Evolutionary conservation across 1,140 invertebrate species (phyloP), one percentile per base, ranked within the genome.

Genomic region (Globodera rostochiensis): DNA sequence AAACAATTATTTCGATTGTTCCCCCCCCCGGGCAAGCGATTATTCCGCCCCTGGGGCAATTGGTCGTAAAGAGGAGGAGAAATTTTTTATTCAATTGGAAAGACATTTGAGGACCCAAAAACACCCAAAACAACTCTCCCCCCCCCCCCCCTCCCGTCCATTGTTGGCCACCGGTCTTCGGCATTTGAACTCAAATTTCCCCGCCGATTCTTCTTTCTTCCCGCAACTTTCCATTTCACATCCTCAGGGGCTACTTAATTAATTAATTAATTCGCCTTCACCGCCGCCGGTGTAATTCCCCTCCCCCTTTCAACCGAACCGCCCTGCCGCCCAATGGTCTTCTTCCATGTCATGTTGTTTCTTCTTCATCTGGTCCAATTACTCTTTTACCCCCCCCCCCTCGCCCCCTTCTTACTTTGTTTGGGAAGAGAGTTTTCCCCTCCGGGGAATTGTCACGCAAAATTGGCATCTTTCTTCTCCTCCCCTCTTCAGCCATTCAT

Each of bases 1-100:
- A n/a, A 47, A 47, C 69, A 71, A 71, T 71, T 71, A 71, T 71
- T 71, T 71, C 36, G 69, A 71, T 71, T 71, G 69, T 71, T 21
- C 69, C 69, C 69, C 19, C 25, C n/a, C 36, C 69, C 1, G 25
- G 46, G 46, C 25, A 15, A 15, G 69, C 69, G 69, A 71, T 71
- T 71, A 47, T 71, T 60, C 57, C 57, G 57, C 57, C 69, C 69
- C 13, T 47, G 13, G 69, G 69, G 25, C n/a, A 71, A 71, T 71
- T 15, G 21, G 69, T 9, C 69, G 69, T 71, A 47, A 71, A 15
- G 57, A 60, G 15, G 57, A 13, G 57, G 15, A 69, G 66, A 47
- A 71, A 71, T 71, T 71, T 36, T 15, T 15, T 60, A 15, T 15
- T 19, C 57, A 60, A 60, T 60, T 60, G 11, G 57, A 60, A 60